Conservation (phyloP, 2,797 vertebrate species). For the Carduelis carduelis region DNA sequence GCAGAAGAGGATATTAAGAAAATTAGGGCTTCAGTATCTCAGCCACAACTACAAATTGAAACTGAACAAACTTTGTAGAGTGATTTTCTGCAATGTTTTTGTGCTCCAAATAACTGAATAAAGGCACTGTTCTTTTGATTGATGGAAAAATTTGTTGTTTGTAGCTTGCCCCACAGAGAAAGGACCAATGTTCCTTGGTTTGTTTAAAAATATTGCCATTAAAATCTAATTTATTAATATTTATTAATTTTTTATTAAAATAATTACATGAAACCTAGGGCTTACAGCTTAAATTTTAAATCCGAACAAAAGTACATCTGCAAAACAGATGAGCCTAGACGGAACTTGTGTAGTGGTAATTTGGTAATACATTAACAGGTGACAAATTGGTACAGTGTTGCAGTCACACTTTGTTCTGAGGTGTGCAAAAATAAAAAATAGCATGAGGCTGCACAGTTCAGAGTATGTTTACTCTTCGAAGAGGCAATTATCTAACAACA, state of each 20-base stretch:
- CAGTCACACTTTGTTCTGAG: not conserved
- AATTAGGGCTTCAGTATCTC: not conserved
- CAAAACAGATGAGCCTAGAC: not conserved
- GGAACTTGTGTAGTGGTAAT: not conserved
- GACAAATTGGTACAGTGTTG: not conserved
- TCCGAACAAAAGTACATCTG: not conserved
- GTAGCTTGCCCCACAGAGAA: not conserved
- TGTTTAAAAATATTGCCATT: not conserved
- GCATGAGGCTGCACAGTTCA: not conserved
- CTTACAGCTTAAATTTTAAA: not conserved
- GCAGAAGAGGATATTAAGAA: not conserved
- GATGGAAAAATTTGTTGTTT: not conserved
- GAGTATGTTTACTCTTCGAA: not conserved
- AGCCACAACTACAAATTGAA: not conserved
- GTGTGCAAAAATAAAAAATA: not conserved
- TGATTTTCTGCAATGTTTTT: not conserved
- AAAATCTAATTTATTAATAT: not conserved
- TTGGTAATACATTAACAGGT: not conserved
- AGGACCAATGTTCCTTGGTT: not conserved
- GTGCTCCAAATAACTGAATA: not conserved
- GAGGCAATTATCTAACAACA: not conserved
- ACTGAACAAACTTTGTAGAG: not conserved
- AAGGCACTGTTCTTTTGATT: not conserved
- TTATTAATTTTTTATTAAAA: not conserved
- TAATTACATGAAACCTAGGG: not conserved